These are phyloP conservation scores for Creontiades dilutus DNA, from an alignment of 2,888 invertebrate genomes.

Conservation along the genomic window DNA sequence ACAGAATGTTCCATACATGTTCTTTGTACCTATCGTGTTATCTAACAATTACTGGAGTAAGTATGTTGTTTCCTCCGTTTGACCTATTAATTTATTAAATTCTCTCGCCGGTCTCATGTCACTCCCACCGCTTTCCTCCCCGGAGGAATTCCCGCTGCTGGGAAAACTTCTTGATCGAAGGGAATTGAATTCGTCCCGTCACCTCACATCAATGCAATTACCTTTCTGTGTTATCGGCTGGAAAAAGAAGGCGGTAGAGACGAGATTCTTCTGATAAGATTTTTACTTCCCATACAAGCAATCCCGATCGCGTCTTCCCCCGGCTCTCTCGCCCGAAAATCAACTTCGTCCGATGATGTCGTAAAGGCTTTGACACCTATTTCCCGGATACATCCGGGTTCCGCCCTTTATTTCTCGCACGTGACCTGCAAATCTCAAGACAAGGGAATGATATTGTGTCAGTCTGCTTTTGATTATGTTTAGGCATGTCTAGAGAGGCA, in stretches of 20 bases:
- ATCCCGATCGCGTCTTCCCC: background rate
- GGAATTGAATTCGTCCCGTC: constrained; percentile 32
- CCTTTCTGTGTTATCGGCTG: background rate
- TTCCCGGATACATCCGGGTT: background rate
- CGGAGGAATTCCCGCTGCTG: background rate
- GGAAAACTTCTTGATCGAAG: constrained; percentile 39
- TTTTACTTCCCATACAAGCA: background rate
- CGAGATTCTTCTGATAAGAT: background rate
- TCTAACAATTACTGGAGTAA: background rate
- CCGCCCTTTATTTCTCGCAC: background rate
- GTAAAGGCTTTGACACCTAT: constrained; percentile 20
- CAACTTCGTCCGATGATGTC: constrained; percentile 4
- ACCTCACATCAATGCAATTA: constrained; percentile 35
- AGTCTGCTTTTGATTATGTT: too few species aligned
- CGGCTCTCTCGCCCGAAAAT: background rate
- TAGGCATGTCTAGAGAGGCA: too few species aligned
- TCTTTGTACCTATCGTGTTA: too few species aligned
- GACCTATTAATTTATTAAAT: background rate
- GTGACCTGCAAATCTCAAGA: background rate
- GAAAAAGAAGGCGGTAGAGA: constrained; percentile 8
- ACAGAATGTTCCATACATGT: too few species aligned
- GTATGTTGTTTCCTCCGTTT: background rate
- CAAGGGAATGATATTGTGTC: background rate
- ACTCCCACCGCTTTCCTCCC: background rate
- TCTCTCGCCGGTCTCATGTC: too few species aligned